Evolutionary conservation across 2,888 invertebrate genomes (phyloP), one percentile per base, ranked within the genome.

Genomic region (Leptura quadrifasciata): DNA sequence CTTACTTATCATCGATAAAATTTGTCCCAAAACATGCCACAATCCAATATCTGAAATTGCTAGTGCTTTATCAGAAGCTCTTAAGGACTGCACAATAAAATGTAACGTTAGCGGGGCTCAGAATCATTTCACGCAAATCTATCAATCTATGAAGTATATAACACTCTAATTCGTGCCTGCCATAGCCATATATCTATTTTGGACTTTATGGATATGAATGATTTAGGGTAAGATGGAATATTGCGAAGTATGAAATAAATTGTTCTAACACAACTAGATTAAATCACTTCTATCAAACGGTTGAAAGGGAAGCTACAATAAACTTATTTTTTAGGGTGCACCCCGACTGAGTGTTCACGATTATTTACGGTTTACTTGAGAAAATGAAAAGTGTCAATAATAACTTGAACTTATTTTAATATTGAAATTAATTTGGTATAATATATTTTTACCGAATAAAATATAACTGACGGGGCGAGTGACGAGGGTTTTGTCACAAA

Each of bases 31-130:
- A 60, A 61, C 71, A 61, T 24, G 61, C 71, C 71, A 24, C 74
- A 78, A 78, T 76, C 74, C 75, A 76, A 80, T 78, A 67, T 71
- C 68, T 72, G 55, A 71, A 72, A 72, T 72, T 67, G 72, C 72
- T 67, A 12, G 61, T 15, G 67, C 76, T 70, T 63, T 72, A 74
- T 72, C 69, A 60, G 76, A 60, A 60, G 64, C 73, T 73, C 52
- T 57, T 67, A 79, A 47, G 61, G 61, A 27, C 71, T 18, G 54
- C 21, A 61, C 71, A 71, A 71, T 71, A 71, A 69, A 69, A 71
- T 71, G 24, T 71, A 61, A 61, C 61, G 27, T 71, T 60, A 24
- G 57, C 57, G 64, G 72, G 65, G 64, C 31, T 54, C 57, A 20
- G 55, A 64, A 57, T 64, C 73, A 73, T 58, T 73, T 65, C 67